These are phyloP conservation scores for Vulpes lagopus DNA, from an alignment of 2,113 vertebrate species.

Conservation along the genomic window DNA sequence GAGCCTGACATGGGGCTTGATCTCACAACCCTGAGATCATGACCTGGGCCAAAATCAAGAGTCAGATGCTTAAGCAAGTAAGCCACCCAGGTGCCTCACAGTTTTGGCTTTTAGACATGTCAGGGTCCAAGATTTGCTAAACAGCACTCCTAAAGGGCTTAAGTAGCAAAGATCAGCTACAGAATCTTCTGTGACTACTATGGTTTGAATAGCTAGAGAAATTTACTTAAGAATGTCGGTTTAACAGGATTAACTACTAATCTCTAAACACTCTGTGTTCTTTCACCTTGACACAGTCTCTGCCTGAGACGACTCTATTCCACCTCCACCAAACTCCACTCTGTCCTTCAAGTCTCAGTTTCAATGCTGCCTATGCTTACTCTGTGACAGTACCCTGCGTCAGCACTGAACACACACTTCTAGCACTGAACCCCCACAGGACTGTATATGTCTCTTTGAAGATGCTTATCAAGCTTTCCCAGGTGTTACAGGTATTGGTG, in stretches of 20 bases:
- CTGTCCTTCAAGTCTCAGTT: neutral
- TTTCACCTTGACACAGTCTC: neutral
- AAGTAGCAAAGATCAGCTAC: neutral
- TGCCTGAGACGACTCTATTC: neutral
- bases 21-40: no score
- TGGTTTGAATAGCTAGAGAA: neutral
- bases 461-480: neutral
- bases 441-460: neutral
- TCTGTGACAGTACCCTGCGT: neutral
- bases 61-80: no score
- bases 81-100: neutral
- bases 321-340: neutral
- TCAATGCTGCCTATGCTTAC: neutral
- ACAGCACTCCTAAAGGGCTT: neutral
- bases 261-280: neutral
- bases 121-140: neutral
- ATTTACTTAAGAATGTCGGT: neutral
- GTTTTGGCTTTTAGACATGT: neutral
- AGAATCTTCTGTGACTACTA: neutral
- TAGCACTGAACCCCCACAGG: neutral
- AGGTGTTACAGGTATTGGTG: neutral
- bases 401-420: neutral
- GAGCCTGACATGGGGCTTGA: no score
- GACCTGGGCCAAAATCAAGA: no score
- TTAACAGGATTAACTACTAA: neutral